A percentile compares a stretch with the other conserved stretches of the same genome.
phyloP scores from a whole-genome alignment of 2,113 vertebrate genomes.

The Psittacula cyanocephala region DNA sequence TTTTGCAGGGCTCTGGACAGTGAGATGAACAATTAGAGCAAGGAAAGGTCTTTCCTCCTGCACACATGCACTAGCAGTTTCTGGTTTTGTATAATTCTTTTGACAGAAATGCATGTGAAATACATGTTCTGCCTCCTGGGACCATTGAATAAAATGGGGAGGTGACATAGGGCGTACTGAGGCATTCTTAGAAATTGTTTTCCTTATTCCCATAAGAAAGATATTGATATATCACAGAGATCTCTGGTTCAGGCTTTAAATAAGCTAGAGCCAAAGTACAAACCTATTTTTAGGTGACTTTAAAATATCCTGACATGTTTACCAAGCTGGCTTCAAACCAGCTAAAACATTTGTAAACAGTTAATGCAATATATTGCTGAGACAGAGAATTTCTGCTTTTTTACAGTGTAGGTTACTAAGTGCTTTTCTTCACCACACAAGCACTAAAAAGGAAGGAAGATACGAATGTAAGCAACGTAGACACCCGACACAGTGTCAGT shows the following conservation, averaged over 20 bases:
- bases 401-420: neutral
- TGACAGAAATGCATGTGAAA: neutral
- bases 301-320: conserved; percentile 18
- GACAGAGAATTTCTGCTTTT: neutral
- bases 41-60: neutral
- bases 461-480: neutral
- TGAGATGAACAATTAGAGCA: neutral
- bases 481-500: conserved; percentile 5
- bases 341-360: conserved; percentile 12
- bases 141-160: neutral
- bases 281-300: conserved; percentile 6
- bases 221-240: neutral
- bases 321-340: conserved; percentile 4
- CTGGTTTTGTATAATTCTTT: neutral
- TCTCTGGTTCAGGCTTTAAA: conserved; percentile 3
- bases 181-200: neutral
- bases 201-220: neutral
- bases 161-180: neutral
- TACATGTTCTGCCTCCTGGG: rapidly evolving
- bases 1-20: neutral
- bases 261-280: neutral
- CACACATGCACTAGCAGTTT: neutral
- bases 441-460: neutral
- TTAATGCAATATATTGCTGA: neutral
- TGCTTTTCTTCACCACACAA: neutral